Percentiles rank a stretch among this genome's conserved stretches.
These are phyloP conservation scores for Gymnothorax javanicus DNA, from an alignment of 2,797 vertebrate genomes.

Conservation along the genomic window DNA sequence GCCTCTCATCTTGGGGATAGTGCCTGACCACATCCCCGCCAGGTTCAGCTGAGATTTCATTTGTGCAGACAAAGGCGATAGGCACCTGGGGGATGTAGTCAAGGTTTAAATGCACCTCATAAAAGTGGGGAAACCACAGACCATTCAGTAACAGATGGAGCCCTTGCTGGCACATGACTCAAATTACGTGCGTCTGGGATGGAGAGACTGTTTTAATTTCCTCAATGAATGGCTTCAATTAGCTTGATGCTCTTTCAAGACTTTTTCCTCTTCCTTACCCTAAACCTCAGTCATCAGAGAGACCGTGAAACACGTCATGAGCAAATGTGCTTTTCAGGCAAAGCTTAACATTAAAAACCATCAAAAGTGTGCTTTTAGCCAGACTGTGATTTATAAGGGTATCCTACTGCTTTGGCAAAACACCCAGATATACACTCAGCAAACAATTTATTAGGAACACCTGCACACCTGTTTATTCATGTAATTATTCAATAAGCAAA, in stretches of 20 bases:
- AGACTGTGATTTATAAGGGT: neutral
- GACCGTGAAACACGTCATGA: neutral
- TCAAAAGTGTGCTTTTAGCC: neutral
- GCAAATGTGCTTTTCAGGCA: neutral
- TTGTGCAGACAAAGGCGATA: neutral
- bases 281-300: neutral
- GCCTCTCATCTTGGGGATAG: neutral
- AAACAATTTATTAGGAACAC: too few species aligned
- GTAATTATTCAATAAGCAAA: too few species aligned
- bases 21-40: slow-evolving; percentile 3
- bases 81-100: slow-evolving; percentile 31
- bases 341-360: neutral
- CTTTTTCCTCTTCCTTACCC: neutral
- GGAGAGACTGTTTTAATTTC: slow-evolving; percentile 35
- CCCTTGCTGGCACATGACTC: slow-evolving; percentile 37
- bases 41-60: neutral
- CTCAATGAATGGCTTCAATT: neutral
- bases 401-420: neutral
- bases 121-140: slow-evolving; percentile 30
- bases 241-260: neutral
- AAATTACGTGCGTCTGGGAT: slow-evolving; percentile 36
- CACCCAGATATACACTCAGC: neutral
- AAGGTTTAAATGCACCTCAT: slow-evolving; percentile 39
- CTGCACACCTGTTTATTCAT: too few species aligned
- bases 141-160: slow-evolving; percentile 46